Evolutionary conservation across 64 coral and sea anemone species (phyloP).

Genomic region (Hydrozoanthus tunicans): DNA sequence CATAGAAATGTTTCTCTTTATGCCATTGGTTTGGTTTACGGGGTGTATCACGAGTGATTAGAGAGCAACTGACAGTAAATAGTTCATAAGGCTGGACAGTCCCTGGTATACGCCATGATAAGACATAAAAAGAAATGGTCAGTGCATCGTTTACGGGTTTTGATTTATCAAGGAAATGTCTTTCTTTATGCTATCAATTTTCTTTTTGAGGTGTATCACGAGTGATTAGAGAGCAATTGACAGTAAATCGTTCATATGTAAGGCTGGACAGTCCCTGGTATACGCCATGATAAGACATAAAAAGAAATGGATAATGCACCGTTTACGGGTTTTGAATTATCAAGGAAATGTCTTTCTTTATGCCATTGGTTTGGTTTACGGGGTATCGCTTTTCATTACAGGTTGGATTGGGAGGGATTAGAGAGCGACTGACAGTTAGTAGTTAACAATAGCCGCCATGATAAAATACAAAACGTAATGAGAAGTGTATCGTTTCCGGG

Average conservation of each 20-base stretch:
- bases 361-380: conserved; percentile 79
- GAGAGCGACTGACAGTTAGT: not conserved
- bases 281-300: too few species aligned
- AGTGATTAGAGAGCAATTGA: not conserved
- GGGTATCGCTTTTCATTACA: conserved; percentile 51
- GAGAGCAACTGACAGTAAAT: not conserved
- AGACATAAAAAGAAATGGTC: too few species aligned
- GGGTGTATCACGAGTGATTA: conserved; percentile 66
- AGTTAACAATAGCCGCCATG: not conserved
- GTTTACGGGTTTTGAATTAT: too few species aligned
- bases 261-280: not conserved
- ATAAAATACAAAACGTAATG: too few species aligned
- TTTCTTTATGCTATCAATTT: conserved; percentile 68
- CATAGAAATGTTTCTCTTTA: conserved; percentile 73
- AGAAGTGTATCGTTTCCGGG: too few species aligned
- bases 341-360: conserved; percentile 49
- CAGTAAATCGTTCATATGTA: not conserved
- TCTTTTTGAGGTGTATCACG: not conserved
- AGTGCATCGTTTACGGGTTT: too few species aligned
- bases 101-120: too few species aligned
- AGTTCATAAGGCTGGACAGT: not conserved
- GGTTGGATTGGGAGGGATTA: not conserved
- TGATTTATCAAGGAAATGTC: not conserved
- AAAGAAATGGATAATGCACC: too few species aligned
- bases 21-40: conserved; percentile 80